phyloP scores from a whole-genome alignment of 2,888 invertebrate species.

The Blera fallax region DNA sequence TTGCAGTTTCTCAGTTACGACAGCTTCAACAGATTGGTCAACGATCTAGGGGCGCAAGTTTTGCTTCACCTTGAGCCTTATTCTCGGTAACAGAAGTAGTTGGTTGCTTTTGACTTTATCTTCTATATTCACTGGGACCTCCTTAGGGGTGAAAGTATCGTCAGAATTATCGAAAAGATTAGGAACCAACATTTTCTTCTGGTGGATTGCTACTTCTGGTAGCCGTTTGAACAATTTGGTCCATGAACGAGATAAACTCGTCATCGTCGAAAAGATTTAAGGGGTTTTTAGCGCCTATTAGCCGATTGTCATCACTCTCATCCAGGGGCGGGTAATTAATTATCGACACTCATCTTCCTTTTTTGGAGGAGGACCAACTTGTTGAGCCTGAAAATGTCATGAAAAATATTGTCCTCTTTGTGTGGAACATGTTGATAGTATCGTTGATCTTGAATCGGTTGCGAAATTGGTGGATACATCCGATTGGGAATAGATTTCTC shows the following conservation, averaged over 20 bases:
- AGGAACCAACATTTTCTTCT: background rate
- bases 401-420: conserved; percentile 71
- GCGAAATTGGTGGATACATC: conserved; percentile 20
- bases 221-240: conserved; percentile 76
- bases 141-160: conserved; percentile 36
- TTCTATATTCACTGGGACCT: background rate
- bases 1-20: background rate
- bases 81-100: background rate
- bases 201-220: background rate
- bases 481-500: conserved; percentile 57
- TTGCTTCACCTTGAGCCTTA: background rate
- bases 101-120: too few relatives aligned
- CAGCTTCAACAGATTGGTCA: background rate
- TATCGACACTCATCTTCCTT: too few relatives aligned
- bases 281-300: conserved; percentile 73
- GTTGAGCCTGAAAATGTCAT: conserved; percentile 68
- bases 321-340: conserved; percentile 75
- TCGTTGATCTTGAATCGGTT: conserved; percentile 41
- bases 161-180: conserved; percentile 53
- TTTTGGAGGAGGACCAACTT: conserved; percentile 24
- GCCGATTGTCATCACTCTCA: conserved; percentile 36
- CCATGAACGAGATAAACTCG: conserved; percentile 79
- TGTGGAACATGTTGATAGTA: conserved; percentile 73
- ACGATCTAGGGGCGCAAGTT: too few relatives aligned
- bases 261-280: conserved; percentile 80